phyloP scores from a whole-genome alignment of 2,888 invertebrate species.

The Sminthurides aquaticus region DNA sequence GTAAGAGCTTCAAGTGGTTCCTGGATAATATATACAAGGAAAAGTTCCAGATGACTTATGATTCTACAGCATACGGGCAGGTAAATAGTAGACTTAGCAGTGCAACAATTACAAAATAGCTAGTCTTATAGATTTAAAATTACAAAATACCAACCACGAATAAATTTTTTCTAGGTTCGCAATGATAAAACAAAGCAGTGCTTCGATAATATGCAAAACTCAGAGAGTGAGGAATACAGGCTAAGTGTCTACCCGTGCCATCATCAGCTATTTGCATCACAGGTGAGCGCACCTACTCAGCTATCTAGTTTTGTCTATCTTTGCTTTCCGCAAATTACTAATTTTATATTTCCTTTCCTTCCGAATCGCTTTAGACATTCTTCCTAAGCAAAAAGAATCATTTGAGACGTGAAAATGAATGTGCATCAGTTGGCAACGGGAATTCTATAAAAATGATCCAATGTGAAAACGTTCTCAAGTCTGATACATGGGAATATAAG shows the following conservation, averaged over 20 bases:
- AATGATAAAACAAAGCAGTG: slow-evolving; percentile 58
- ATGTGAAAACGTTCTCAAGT: slow-evolving; percentile 31
- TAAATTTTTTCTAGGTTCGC: slow-evolving; percentile 53
- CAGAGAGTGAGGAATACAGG: slow-evolving; percentile 58
- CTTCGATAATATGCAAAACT: slow-evolving; percentile 69
- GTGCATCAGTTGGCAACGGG: slow-evolving; percentile 51
- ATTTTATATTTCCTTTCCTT: too few relatives aligned
- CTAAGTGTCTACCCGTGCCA: slow-evolving; percentile 73
- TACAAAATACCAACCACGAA: too few relatives aligned
- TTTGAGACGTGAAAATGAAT: slow-evolving; percentile 67
- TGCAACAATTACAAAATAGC: too few relatives aligned
- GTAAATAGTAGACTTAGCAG: too few relatives aligned
- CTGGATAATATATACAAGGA: slow-evolving; percentile 79
- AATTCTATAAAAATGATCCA: slow-evolving; percentile 37
- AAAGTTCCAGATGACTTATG: slow-evolving; percentile 80
- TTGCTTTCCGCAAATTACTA: slow-evolving; percentile 4
- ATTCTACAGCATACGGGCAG: slow-evolving; percentile 69
- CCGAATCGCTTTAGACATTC: slow-evolving; percentile 53
- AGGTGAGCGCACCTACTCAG: too few relatives aligned
- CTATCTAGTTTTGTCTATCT: neutral
- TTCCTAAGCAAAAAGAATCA: slow-evolving; percentile 63
- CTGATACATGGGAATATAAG: slow-evolving; percentile 35
- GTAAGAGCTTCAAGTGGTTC: slow-evolving; percentile 88
- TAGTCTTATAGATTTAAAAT: too few relatives aligned
- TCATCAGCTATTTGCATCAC: slow-evolving; percentile 57